Conservation (phyloP, 2,888 invertebrate genomes). For the Anarsia innoxiella region DNA sequence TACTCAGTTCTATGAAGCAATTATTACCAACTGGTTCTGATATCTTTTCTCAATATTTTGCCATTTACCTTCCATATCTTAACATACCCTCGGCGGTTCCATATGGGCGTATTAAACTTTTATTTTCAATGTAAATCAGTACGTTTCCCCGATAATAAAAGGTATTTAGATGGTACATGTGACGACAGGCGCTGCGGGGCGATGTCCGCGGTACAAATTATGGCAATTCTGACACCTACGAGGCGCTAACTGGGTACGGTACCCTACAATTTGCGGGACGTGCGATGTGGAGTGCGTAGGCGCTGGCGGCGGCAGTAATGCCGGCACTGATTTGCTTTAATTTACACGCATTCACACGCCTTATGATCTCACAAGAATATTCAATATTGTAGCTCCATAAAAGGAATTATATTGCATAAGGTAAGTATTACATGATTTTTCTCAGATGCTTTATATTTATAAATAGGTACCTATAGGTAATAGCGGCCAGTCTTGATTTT, state of each 20-base stretch:
- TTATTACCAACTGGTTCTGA: background rate
- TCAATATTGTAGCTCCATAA: background rate
- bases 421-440: too few relatives aligned
- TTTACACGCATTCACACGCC: constrained; percentile 35
- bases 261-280: constrained; percentile 65
- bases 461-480: too few relatives aligned
- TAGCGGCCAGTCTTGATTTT: too few relatives aligned
- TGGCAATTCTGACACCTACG: constrained; percentile 73
- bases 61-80: background rate
- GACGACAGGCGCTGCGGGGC: constrained; percentile 67
- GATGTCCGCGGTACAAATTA: constrained; percentile 62
- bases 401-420: too few relatives aligned
- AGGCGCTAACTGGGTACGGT: constrained; percentile 67
- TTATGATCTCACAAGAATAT: too few relatives aligned
- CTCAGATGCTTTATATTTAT: too few relatives aligned
- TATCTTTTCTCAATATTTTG: background rate
- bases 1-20: constrained; percentile 1
- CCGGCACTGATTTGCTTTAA: constrained; percentile 45
- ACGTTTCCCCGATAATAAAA: constrained; percentile 50
- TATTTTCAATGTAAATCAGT: constrained; percentile 49
- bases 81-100: constrained; percentile 27
- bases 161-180: constrained; percentile 65
- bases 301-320: constrained; percentile 28
- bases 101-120: constrained; percentile 41
- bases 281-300: constrained; percentile 29